phyloP scores from a whole-genome alignment of 1,140 invertebrate genomes.

The Drusus annulatus region DNA sequence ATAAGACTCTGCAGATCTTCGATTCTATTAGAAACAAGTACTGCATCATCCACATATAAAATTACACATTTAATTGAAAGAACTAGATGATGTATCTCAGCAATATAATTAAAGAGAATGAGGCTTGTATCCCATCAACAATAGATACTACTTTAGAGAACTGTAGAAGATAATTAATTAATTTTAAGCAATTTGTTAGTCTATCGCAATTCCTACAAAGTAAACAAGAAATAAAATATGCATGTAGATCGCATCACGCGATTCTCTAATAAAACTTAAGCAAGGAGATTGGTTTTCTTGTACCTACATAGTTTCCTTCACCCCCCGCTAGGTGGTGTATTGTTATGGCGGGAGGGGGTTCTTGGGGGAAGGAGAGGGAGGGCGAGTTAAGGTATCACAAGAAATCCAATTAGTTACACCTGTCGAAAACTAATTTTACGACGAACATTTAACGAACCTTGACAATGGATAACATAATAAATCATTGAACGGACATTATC shows the following conservation, averaged over 20 bases:
- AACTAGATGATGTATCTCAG: no score
- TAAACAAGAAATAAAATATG: not conserved
- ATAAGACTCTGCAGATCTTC: no score
- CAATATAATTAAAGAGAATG: no score
- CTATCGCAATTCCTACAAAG: not conserved
- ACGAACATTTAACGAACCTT: not conserved
- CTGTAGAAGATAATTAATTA: no score
- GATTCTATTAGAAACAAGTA: no score
- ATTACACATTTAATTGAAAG: no score
- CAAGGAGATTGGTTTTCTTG: conserved; percentile 23
- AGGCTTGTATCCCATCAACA: no score
- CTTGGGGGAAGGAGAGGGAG: not conserved
- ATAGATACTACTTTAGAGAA: no score
- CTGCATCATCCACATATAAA: no score
- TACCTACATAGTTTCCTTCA: not conserved
- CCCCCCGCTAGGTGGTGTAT: not conserved
- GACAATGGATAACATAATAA: not conserved
- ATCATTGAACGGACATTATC: not conserved
- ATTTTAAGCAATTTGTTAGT: no score
- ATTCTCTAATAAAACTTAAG: conserved; percentile 26
- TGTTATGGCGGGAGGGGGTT: not conserved
- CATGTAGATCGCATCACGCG: not conserved
- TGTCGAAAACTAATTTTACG: conserved; percentile 33
- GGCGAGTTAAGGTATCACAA: conserved; percentile 8
- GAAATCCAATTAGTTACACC: conserved; percentile 39